Conservation (phyloP, 2,888 invertebrate genomes). For the Hirtodrosophila confusa region DNA sequence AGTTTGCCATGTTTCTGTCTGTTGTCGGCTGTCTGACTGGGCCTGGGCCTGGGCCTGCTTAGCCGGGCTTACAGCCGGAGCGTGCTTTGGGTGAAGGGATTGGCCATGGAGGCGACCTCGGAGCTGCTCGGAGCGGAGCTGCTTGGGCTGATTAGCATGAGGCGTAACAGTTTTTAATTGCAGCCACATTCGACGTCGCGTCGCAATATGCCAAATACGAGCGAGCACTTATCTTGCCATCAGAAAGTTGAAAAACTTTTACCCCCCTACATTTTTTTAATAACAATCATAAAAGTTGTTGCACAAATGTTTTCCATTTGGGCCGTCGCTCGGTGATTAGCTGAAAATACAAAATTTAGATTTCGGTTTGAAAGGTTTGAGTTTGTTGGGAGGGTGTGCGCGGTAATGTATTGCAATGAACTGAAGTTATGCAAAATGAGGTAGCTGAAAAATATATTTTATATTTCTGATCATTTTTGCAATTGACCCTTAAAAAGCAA, state of each 20-base stretch:
- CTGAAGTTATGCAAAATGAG: no score
- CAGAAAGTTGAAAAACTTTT: constrained; percentile 74
- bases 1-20: constrained; percentile 52
- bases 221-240: constrained; percentile 71
- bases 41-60: constrained; percentile 20
- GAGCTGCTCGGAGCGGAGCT: constrained; percentile 37
- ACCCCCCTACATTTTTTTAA: constrained; percentile 41
- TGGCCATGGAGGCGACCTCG: constrained; percentile 51
- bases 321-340: constrained; percentile 44
- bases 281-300: constrained; percentile 66
- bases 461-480: no score
- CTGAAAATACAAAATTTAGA: constrained; percentile 9
- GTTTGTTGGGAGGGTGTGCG: neutral
- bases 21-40: constrained; percentile 15
- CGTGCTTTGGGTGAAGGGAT: constrained; percentile 63
- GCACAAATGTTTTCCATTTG: constrained; percentile 55
- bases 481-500: no score
- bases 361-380: neutral
- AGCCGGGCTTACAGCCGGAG: constrained; percentile 26
- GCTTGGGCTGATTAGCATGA: constrained; percentile 78
- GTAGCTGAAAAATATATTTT: no score
- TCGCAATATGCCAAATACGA: constrained; percentile 69
- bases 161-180: constrained; percentile 82
- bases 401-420: neutral
- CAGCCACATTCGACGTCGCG: constrained; percentile 76